Percentiles rank a stretch among this genome's conserved stretches.
Evolutionary conservation across 2,888 invertebrate genomes (phyloP).

Genomic region (Himalopsyche japonica): DNA sequence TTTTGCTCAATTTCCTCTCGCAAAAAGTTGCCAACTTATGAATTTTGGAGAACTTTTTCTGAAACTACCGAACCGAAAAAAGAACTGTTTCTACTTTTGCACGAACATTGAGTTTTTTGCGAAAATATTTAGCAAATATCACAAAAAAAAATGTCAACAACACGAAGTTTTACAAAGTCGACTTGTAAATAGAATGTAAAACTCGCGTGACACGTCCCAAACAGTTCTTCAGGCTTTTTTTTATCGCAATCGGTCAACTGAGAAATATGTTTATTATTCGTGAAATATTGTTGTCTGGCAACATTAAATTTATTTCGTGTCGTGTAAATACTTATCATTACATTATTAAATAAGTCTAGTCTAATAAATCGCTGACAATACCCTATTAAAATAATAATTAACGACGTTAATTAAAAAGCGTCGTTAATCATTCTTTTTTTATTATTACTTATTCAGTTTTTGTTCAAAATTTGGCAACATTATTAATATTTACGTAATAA

Average conservation of each 20-base stretch:
- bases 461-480: too few species aligned
- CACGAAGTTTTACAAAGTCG: not conserved
- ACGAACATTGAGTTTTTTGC: too few species aligned
- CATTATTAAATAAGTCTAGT: not conserved
- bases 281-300: not conserved
- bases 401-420: not conserved
- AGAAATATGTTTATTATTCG: not conserved
- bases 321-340: not conserved
- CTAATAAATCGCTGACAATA: not conserved
- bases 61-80: too few species aligned
- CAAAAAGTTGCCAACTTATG: too few species aligned
- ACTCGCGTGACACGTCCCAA: not conserved
- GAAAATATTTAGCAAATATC: too few species aligned
- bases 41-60: too few species aligned
- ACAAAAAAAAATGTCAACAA: not conserved
- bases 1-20: too few species aligned
- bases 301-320: not conserved
- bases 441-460: too few species aligned
- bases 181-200: not conserved
- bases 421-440: not conserved
- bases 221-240: not conserved
- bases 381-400: not conserved
- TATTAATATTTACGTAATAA: too few species aligned
- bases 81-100: too few species aligned
- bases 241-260: not conserved